Base-by-base conservation (phyloP, 2,113 vertebrate species). In the Brachypteracias leptosomus region DNA sequence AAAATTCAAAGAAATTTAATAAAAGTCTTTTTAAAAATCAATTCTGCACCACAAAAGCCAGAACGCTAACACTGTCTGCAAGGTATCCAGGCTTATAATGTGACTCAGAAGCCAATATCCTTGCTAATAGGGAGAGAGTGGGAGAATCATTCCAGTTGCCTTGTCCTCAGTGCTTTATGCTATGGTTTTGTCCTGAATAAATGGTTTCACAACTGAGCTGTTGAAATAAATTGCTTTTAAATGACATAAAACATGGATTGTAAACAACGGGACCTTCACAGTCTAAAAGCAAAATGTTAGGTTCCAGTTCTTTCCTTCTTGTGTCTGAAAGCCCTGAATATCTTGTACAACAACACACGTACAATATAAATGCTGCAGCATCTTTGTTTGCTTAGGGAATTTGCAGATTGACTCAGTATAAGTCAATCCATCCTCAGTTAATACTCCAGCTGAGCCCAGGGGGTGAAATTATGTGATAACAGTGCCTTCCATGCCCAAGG, bases 191-290 rank as follows among this genome's bases (percentile, higher is more conserved):
- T 29, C 57, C 47, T 67, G 67, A 86, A 90, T 62, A 88, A 93
- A 85, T 19, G 10, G 19, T 67, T 94, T 89, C 72, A 88, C 12
- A 88, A 88, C 62, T 55, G 71, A 88, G 36, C 33, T 76, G 54
- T 55, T 92, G 38, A 95, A 92, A 40, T 62, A 85, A 85, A 83
- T 55, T 74, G 33, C 7, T 38, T 93, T 91, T 85, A 86, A 94
- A 80, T 73, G 8, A 59, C 68, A 80, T 24, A 31, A 67, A 59
- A 87, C 83, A 83, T 40, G 0, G 76, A 85, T 12, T 55, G 33
- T 55, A 59, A 95, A 73, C 13, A 80, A 42, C 54, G 67, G 8
- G 24, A 89, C 18, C 18, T 83, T 82, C 5, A 0, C 28, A 66
- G 9, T 67, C 85, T 91, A 86, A 82, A 93, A 33, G 8, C 83